Base-by-base conservation (phyloP, 2,113 vertebrate species). In the Mastomys natalensis region DNA sequence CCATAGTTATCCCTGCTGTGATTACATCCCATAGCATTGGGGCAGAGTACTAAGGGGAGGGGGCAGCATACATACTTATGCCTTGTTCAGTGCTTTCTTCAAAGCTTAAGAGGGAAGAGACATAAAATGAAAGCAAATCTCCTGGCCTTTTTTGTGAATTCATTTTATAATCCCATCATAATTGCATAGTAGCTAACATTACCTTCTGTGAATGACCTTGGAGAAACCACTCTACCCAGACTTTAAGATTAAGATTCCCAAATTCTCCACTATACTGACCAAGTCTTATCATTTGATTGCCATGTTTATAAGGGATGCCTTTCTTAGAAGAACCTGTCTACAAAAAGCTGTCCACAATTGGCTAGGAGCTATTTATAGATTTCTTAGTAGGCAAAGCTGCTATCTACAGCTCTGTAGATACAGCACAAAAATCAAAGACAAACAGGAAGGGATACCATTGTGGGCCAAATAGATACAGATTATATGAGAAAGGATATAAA, bases 401-500 rank as follows among this genome's bases (percentile, higher is more conserved):
- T 64, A 26, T 51, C 22, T 87, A 5, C 16, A 51, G 58, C n/a
- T 58, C 34, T 90, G 86, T 48, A 66, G 24, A 72, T 17, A 21
- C 12, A 91, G 45, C 34, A 76, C 0, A 11, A 12, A 80, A 77
- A 51, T 6, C 21, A 34, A 89, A 87, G 90, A 84, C 10, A 94
- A 73, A 64, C 34, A 89, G 22, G 88, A 60, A 17, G 58, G 13
- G 7, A 82, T 90, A 73, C 7, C n/a, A 51, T 0, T 94, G 22
- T 64, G 21, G 13, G 68, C 19, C 62, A 72, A 53, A 48, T n/a
- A 11, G 5, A 81, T 66, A 26, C 5, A 31, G 10, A 40, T 72
- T 89, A 24, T 29, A 0, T 62, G 94, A 91, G 74, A 96, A 91
- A 90, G 74, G 3, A 85, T 21, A 90, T 40, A 81, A 81, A 58